These are phyloP conservation scores for Halcyon leucocephala DNA, from an alignment of 2,797 vertebrate genomes.

Conservation along the genomic window DNA sequence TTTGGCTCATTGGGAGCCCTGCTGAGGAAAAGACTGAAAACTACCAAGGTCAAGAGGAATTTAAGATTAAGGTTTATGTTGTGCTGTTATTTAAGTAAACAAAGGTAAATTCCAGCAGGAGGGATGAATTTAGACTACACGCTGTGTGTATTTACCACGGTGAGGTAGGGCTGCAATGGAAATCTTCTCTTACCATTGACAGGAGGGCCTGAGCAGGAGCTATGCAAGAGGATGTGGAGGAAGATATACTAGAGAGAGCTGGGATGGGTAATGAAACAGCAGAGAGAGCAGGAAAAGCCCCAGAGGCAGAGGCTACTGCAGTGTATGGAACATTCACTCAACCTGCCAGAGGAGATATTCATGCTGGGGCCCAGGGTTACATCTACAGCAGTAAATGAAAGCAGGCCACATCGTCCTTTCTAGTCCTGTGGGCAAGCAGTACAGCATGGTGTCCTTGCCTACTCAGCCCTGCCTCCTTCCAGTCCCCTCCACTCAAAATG, in stretches of 20 bases:
- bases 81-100: not conserved
- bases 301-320: not conserved
- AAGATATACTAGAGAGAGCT: not conserved
- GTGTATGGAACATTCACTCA: not conserved
- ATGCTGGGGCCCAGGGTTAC: rapidly evolving
- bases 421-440: not conserved
- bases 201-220: not conserved
- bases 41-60: conserved; percentile 18
- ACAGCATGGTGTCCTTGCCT: rapidly evolving
- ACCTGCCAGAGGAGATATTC: not conserved
- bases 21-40: not conserved
- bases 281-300: not conserved
- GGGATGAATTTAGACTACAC: not conserved
- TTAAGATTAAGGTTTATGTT: not conserved
- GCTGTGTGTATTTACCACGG: not conserved
- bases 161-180: not conserved
- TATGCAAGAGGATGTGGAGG: not conserved
- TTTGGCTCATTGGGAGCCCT: not conserved
- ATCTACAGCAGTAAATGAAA: not conserved
- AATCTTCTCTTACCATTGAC: not conserved
- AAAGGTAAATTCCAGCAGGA: not conserved
- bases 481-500: not conserved
- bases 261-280: not conserved
- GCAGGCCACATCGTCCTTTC: not conserved
- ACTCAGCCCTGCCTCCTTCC: not conserved